Evolutionary conservation across 92 coral and sea anemone genomes (phyloP).

Genomic region (Paragorgia papillata): DNA sequence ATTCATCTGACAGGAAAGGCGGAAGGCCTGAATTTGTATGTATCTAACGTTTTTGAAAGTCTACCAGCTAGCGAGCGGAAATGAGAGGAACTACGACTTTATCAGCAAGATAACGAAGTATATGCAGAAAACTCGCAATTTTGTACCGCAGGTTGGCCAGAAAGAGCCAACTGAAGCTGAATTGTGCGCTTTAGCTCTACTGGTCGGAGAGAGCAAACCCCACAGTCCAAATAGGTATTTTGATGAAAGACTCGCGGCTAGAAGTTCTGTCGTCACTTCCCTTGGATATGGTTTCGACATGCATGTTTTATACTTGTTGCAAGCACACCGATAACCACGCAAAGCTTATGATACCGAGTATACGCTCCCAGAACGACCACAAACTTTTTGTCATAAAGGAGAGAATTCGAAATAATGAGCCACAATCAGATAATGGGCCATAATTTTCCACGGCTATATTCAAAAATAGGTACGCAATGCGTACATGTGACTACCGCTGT

Average conservation of each 20-base stretch:
- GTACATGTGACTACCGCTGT: too few relatives aligned
- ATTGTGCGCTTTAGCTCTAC: slow-evolving; percentile 11
- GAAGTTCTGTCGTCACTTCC: neutral
- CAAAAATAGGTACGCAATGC: too few relatives aligned
- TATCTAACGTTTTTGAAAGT: slow-evolving; percentile 36
- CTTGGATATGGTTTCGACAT: slow-evolving; percentile 16
- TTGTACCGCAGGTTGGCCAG: slow-evolving; percentile 56
- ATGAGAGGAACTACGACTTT: slow-evolving; percentile 43
- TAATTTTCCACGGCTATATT: too few relatives aligned
- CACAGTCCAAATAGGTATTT: slow-evolving; percentile 47
- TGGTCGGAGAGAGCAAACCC: slow-evolving; percentile 46
- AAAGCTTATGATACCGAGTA: slow-evolving; percentile 15
- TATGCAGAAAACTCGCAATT: slow-evolving; percentile 49
- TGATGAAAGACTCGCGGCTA: slow-evolving; percentile 51
- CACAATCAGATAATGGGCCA: neutral
- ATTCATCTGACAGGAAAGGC: slow-evolving; percentile 34
- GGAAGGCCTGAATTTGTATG: slow-evolving; percentile 54
- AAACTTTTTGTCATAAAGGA: slow-evolving; percentile 31
- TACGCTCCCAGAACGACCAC: slow-evolving; percentile 31
- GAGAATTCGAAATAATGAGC: slow-evolving; percentile 3
- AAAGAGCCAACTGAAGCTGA: slow-evolving; percentile 33
- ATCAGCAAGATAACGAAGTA: slow-evolving; percentile 55
- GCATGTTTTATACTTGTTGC: slow-evolving; percentile 15
- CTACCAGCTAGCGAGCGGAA: too few relatives aligned
- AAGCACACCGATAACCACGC: slow-evolving; percentile 11